These are phyloP conservation scores for Caenorhabditis sp. DNA, from an alignment of 2,888 invertebrate species.

Conservation along the genomic window DNA sequence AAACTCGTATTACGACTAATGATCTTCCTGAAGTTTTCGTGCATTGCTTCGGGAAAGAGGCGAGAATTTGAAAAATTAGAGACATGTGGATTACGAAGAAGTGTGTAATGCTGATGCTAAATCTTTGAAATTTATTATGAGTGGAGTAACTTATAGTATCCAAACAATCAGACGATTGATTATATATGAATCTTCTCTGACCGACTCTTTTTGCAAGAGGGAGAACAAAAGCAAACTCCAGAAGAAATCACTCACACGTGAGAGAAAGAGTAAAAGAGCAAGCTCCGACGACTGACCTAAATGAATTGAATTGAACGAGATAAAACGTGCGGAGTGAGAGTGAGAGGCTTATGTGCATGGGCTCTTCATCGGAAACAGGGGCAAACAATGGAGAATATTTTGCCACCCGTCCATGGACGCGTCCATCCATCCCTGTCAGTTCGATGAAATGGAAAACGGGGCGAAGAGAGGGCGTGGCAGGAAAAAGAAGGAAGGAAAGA, in stretches of 20 bases:
- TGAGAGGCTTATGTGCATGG: conserved; percentile 19
- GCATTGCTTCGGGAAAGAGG: neutral
- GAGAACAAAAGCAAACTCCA: neutral
- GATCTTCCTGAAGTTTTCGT: neutral
- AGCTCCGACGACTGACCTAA: conserved; percentile 30
- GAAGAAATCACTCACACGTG: conserved; percentile 6
- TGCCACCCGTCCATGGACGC: conserved; percentile 50
- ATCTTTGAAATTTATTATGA: too few species aligned
- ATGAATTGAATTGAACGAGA: conserved; percentile 53
- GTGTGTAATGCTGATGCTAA: neutral
- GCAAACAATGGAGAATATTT: conserved; percentile 62
- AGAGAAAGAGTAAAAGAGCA: conserved; percentile 33
- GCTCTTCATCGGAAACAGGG: conserved; percentile 47
- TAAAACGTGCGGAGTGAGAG: conserved; percentile 5
- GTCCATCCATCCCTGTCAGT: conserved; percentile 43
- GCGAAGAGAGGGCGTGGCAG: conserved; percentile 16
- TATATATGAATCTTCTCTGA: too few species aligned
- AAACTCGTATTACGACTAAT: neutral
- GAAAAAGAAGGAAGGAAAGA: conserved; percentile 36
- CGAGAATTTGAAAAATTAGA: conserved; percentile 16
- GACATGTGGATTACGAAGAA: conserved; percentile 25
- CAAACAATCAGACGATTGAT: too few species aligned
- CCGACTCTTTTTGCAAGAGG: too few species aligned
- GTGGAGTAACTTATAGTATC: too few species aligned
- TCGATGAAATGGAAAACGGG: conserved; percentile 48